A percentile compares a stretch with the other conserved stretches of the same genome.
phyloP scores from a whole-genome alignment of 2,113 vertebrate species.

The Platichthys flesus region DNA sequence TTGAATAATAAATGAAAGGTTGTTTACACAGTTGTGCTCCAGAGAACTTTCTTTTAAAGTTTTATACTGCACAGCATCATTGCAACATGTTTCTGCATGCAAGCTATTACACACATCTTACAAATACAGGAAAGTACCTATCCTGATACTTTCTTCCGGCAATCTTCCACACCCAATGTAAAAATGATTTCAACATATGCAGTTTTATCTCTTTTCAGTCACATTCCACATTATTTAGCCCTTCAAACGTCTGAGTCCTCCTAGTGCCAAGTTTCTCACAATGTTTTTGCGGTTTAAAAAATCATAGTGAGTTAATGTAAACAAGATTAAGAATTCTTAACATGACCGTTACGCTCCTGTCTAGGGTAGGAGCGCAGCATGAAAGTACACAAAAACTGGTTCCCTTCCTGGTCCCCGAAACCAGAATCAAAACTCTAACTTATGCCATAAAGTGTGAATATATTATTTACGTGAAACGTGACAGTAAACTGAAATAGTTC shows the following conservation, averaged over 20 bases:
- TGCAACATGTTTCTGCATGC: slow-evolving; percentile 29
- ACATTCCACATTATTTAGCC: neutral
- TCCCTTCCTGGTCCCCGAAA: too few species aligned
- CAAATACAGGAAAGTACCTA: slow-evolving; percentile 5
- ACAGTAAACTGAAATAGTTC: too few species aligned
- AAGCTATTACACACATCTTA: slow-evolving; percentile 29
- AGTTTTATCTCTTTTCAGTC: slow-evolving; percentile 10
- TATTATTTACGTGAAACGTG: too few species aligned
- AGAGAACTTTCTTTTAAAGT: slow-evolving; percentile 46
- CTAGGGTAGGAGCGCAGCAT: too few species aligned
- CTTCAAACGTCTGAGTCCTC: slow-evolving; percentile 7
- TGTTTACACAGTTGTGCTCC: slow-evolving; percentile 53
- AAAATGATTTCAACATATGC: neutral
- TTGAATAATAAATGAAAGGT: slow-evolving; percentile 57
- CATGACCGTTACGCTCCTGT: too few species aligned
- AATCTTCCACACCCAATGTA: neutral
- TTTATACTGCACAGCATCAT: slow-evolving; percentile 38
- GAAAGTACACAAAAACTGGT: too few species aligned
- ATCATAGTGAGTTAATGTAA: too few species aligned
- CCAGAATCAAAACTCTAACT: too few species aligned
- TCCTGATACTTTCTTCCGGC: slow-evolving; percentile 9
- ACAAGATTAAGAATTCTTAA: too few species aligned
- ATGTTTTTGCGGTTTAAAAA: too few species aligned
- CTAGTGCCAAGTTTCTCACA: neutral
- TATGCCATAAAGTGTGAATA: too few species aligned